Evolutionary conservation across 1,140 invertebrate genomes (phyloP), one percentile per base, ranked within the genome.

Genomic region (Cotesia typhae): DNA sequence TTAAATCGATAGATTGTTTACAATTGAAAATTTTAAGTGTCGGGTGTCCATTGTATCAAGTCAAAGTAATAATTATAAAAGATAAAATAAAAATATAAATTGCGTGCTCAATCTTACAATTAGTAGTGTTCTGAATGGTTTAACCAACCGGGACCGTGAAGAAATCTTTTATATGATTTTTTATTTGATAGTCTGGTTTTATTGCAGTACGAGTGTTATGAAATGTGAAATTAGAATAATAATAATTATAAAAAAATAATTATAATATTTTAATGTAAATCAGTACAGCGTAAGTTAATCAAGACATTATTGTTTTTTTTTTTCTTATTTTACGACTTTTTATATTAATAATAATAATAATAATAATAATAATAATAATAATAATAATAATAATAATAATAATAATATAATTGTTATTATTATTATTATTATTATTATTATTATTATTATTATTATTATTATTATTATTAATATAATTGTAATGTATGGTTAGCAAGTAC

Each of bases 41-140:
- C 10, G 6, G 10, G 10, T 9, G 10, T 47, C 2, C 10, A 6
- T 47, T 10, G 41, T 2, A 9, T 47, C 2, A 47, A 47, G 6
- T 2, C 41, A 9, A 47, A 47, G 10, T 57, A 6, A 57, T 6
- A 57, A 57, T 6, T 14, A 57, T 14, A n/a, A 57, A 55, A 7
- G 4, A 47, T 47, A 47, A 17, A 28, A 17, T 59, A 20, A 59
- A 20, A 37, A 41, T 66, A 69, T 74, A 71, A 67, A 69, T 76
- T 82, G 78, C 75, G 81, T 83, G 81, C 82, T 84, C 81, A 82
- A 84, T 80, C 68, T 63, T 82, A 82, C 28, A 28, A 78, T 78
- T 76, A n/a, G 70, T 82, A 80, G 77, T 28, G 71, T 64, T 70
- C 51, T 72, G 66, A 71, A 60, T 71, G 66, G 55, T 74, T 67